Base-by-base conservation (phyloP, 2,888 invertebrate species). In the Byasa hedistus region DNA sequence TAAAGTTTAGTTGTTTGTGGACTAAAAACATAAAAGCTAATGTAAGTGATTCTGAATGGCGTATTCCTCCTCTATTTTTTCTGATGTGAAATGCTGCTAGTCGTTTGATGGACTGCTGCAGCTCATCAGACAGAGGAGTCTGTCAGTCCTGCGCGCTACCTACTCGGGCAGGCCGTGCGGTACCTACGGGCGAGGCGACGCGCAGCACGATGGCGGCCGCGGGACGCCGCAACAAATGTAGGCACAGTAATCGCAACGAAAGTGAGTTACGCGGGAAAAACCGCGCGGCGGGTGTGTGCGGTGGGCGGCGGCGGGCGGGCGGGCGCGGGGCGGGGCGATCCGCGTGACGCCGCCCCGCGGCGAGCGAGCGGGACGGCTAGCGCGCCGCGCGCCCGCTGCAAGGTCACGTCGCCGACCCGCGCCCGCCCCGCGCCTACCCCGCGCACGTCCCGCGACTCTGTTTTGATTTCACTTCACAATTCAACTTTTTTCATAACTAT, bases 271-370 rank as follows among this genome's bases (percentile, higher is more conserved):
- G 82, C 82, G 84, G 82, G 82, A 81, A 82, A 81, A 81, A 83
- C 82, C 69, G 67, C 55, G 71, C 61, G 60, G 69, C 66, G 68
- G 86, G 85, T 82, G 85, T 56, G 82, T 80, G 84, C 77, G 84
- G 84, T 84, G 83, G 87, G 89, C 87, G 89, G 88, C 85, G 87
- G 69, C 65, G 66, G 86, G 85, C 82, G 85, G 84, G 84, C 84
- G 83, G 87, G 89, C 87, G 89, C 88, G 85, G 88, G 88, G 88
- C 86, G 88, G 86, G 83, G 79, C 74, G 70, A 68, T 62, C 68
- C 65, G 69, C 71, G 71, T 68, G 79, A 65, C 69, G 68, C 70
- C 70, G 65, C 69, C 71, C 71, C 67, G 39, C 27, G 66, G 65
- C 57, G 70, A 52, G 83, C 81, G 85, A 87, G 85, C 81, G 84